Percentiles rank a stretch among this genome's conserved stretches.
phyloP scores from a whole-genome alignment of 2,888 invertebrate genomes.

The Maniola hyperantus region DNA sequence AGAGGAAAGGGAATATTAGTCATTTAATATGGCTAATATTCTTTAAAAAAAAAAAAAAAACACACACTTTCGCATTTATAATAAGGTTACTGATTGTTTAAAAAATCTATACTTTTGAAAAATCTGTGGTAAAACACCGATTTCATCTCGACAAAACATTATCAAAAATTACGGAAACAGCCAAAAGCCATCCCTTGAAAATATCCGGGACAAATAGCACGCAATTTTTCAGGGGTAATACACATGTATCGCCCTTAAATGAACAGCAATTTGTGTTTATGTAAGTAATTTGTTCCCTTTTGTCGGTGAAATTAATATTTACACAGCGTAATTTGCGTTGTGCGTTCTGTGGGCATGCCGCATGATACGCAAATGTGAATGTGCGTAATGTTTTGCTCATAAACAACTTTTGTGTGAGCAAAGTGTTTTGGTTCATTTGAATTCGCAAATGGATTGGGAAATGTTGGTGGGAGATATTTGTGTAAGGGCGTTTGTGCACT shows the following conservation, averaged over 20 bases:
- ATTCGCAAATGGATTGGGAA: background rate
- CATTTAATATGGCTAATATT: too few species aligned
- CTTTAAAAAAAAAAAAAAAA: too few species aligned
- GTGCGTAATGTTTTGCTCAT: background rate
- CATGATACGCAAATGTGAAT: background rate
- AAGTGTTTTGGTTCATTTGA: background rate
- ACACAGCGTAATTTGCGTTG: slow-evolving; percentile 32
- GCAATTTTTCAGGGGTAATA: slow-evolving; percentile 33
- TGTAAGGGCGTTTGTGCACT: too few species aligned
- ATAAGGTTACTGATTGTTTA: too few species aligned
- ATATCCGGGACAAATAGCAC: slow-evolving; percentile 27
- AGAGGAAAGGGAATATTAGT: too few species aligned
- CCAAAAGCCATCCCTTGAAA: slow-evolving; percentile 29
- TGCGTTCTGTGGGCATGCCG: background rate
- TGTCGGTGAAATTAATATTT: slow-evolving; percentile 41
- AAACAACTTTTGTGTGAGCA: background rate
- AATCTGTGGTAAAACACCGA: background rate
- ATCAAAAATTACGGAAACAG: slow-evolving; percentile 21
- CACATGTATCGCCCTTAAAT: slow-evolving; percentile 36
- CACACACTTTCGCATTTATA: too few species aligned
- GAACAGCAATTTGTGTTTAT: slow-evolving; percentile 42
- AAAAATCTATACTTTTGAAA: too few species aligned
- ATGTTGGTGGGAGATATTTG: too few species aligned
- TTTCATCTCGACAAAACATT: background rate
- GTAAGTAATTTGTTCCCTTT: slow-evolving; percentile 42